A percentile compares a stretch with the other conserved stretches of the same genome.
Conservation (phyloP, 1,140 invertebrate genomes). For the Riptortus pedestris region DNA sequence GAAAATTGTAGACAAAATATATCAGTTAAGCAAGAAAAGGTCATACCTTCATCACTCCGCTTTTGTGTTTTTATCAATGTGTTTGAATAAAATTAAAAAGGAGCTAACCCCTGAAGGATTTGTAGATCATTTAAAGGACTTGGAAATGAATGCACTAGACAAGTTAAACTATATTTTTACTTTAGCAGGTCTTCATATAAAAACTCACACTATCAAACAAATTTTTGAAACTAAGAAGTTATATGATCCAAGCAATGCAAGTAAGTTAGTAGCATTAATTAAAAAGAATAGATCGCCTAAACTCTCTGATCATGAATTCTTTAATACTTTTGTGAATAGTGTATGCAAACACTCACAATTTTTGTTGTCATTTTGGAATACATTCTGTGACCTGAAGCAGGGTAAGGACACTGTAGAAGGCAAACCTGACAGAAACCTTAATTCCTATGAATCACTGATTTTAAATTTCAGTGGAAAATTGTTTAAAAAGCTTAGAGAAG, state of each 20-base stretch:
- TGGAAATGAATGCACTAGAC: background rate
- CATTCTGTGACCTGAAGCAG: background rate
- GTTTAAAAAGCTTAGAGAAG: background rate
- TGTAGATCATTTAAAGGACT: background rate
- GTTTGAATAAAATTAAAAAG: background rate
- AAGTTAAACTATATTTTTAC: background rate
- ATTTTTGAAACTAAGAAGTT: background rate
- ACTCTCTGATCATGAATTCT: background rate
- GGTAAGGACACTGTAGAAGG: background rate
- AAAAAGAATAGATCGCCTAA: background rate
- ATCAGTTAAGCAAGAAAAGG: background rate
- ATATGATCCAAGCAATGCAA: background rate
- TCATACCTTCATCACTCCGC: background rate
- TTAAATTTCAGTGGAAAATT: background rate
- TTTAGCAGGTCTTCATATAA: background rate
- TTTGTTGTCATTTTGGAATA: background rate
- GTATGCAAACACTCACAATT: background rate
- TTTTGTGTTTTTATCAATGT: background rate
- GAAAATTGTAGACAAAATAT: background rate
- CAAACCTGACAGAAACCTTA: background rate
- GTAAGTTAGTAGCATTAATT: background rate
- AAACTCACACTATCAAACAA: conserved; percentile 3
- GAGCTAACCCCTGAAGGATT: background rate
- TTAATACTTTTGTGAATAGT: background rate
- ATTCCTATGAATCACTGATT: background rate